A percentile compares a stretch with the other conserved stretches of the same genome.
Conservation (phyloP, 1,140 invertebrate genomes). For the Belonocnema kinseyi region DNA sequence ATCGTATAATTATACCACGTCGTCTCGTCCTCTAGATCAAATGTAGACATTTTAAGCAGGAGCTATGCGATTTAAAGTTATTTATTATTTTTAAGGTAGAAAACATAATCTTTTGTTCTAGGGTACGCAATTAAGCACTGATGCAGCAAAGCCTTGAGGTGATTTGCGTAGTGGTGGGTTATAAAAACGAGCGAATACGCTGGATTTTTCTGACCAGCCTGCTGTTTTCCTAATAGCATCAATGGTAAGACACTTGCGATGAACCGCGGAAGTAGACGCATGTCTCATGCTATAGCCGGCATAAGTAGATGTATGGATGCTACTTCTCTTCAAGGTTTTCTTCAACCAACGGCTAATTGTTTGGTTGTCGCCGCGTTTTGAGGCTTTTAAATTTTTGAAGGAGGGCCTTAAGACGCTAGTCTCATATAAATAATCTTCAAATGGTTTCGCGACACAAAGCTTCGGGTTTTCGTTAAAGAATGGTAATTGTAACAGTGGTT, state of each 20-base stretch:
- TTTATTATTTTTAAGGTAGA: neutral
- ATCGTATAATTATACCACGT: slow-evolving; percentile 15
- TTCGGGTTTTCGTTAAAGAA: too few species aligned
- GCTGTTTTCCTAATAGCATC: too few species aligned
- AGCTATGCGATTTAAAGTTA: neutral
- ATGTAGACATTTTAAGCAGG: slow-evolving; percentile 8
- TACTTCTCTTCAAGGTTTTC: neutral
- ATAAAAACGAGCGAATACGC: too few species aligned
- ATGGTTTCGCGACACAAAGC: neutral
- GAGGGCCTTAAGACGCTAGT: neutral
- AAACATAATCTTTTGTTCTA: neutral
- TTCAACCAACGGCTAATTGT: neutral
- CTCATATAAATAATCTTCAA: neutral
- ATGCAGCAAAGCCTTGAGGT: neutral
- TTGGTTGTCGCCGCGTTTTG: neutral
- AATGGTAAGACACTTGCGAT: neutral
- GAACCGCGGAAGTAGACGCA: too few species aligned
- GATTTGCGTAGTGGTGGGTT: neutral
- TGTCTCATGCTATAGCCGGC: neutral
- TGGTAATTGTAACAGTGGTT: too few species aligned
- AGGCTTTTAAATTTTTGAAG: neutral
- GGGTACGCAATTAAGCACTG: neutral
- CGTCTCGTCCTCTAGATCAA: slow-evolving; percentile 6
- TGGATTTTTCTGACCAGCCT: too few species aligned
- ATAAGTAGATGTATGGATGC: neutral